These are phyloP conservation scores for Radopholus similis DNA, from an alignment of 1,140 invertebrate species.

Conservation along the genomic window DNA sequence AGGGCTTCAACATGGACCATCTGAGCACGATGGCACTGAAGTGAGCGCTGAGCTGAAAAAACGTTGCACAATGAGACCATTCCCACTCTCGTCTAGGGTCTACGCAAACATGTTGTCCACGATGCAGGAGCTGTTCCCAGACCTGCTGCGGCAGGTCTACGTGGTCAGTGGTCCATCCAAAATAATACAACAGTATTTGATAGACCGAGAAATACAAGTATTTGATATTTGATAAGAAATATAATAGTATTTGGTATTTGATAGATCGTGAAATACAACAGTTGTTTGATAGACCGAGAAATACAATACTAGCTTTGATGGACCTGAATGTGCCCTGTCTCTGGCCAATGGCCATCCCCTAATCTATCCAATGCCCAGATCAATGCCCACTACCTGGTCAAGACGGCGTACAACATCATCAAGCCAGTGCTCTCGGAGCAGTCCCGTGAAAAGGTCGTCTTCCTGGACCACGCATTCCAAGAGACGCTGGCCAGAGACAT, in stretches of 20 bases:
- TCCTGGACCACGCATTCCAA: constrained; percentile 22
- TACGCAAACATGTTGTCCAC: constrained; percentile 26
- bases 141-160: constrained; percentile 30
- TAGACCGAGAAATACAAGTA: too few relatives aligned
- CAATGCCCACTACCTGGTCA: constrained; percentile 34
- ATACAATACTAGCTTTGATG: too few relatives aligned
- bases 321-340: too few relatives aligned
- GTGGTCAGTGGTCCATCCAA: constrained; percentile 5
- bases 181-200: not conserved
- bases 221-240: too few relatives aligned
- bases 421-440: constrained; percentile 40
- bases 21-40: constrained; percentile 25
- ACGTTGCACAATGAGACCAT: too few relatives aligned
- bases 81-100: too few relatives aligned
- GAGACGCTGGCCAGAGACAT: constrained; percentile 18
- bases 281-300: too few relatives aligned
- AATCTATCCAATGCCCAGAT: constrained; percentile 17
- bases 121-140: constrained; percentile 39
- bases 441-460: constrained; percentile 33
- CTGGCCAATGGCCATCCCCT: not conserved
- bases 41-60: too few relatives aligned
- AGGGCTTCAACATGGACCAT: constrained; percentile 38
- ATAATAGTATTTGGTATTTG: too few relatives aligned
- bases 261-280: too few relatives aligned
- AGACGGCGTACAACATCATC: constrained; percentile 26